Base-by-base conservation (phyloP, 2,888 invertebrate species). In the Myopa tessellatipennis region DNA sequence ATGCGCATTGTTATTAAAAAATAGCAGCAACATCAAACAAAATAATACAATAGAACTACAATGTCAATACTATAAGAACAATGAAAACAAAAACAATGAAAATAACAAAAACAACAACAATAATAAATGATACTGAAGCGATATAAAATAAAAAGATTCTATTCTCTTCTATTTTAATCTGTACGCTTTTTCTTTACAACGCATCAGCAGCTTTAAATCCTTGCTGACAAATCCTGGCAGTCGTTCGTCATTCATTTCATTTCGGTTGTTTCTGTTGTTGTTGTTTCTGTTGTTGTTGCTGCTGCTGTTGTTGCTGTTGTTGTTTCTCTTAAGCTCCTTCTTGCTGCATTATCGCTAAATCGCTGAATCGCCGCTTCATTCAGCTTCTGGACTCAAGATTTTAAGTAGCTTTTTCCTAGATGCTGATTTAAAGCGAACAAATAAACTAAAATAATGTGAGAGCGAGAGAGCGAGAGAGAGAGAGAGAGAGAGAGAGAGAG, bases 341-440 rank as follows among this genome's bases (percentile, higher is more conserved):
- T 18, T 63, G n/a, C 63, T 38, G 63, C 61, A 61, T 63, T 61
- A 63, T 45, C 73, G 73, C 34, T 72, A 36, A 58, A 58, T 72
- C 5, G n/a, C 38, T 72, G 72, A 6, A 5, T 55, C 38, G 38
- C 10, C 3, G 6, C 10, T 8, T 45, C 60, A 40, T 61, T 72
- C 10, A 72, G 60, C 45, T 55, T 5, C 16, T 61, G 71, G 71
- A 71, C 71, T 36, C 71, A 55, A 36, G 58, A 58, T 71, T 58
- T 52, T 61, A 73, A 73, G 72, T 73, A 73, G 60, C 36, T 18
- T 73, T 73, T 73, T 60, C 26, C 10, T 45, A 45, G 10, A 61
- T 74, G 63, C 73, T 74, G 73, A 74, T 74, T 74, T 74, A 74
- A 74, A 26, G 50, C 50, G 52, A 58, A 52, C 52, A 55, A 55